Evolutionary conservation across 2,113 vertebrate genomes (phyloP).

Genomic region (Melospiza georgiana): DNA sequence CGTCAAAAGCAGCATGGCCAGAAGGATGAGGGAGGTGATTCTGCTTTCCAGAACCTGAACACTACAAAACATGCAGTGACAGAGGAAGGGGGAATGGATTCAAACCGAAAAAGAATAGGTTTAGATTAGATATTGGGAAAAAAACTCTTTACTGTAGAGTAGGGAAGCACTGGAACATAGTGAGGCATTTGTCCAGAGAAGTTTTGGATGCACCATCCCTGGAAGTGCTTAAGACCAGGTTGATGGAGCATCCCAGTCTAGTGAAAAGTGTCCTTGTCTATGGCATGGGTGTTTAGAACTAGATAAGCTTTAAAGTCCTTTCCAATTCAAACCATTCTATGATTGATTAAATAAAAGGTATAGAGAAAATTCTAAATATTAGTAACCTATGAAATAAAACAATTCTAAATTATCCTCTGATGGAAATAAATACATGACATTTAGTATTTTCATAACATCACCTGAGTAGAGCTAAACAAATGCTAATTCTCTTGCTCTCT

Average conservation of each 20-base stretch:
- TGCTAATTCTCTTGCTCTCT: neutral
- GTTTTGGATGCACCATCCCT: neutral
- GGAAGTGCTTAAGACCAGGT: neutral
- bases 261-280: neutral
- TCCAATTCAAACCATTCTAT: neutral
- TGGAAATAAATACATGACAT: neutral
- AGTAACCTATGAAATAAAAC: neutral
- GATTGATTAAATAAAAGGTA: neutral
- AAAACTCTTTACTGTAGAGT: neutral
- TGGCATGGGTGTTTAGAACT: neutral
- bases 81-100: neutral
- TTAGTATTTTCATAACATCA: neutral
- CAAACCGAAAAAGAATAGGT: neutral
- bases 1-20: neutral
- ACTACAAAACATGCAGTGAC: neutral
- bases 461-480: neutral
- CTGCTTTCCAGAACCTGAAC: neutral
- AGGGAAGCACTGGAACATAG: neutral
- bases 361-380: neutral
- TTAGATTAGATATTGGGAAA: neutral
- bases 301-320: neutral
- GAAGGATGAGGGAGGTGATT: neutral
- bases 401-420: neutral
- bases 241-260: neutral
- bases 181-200: neutral